Base-by-base conservation (phyloP, 2,113 vertebrate genomes). In the Lepidothrix coronata region DNA sequence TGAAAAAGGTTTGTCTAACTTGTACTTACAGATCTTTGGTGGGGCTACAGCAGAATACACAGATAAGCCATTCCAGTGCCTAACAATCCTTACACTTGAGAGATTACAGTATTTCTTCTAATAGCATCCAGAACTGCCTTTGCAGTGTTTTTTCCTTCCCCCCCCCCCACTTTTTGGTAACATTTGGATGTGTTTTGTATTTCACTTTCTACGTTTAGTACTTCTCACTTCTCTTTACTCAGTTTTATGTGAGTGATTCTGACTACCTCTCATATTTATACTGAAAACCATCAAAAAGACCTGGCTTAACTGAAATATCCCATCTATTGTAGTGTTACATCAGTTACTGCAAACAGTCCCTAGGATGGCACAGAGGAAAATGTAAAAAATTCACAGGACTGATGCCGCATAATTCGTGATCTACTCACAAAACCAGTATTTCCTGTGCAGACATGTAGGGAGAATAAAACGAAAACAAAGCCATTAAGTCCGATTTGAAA, bases 131-230 rank as follows among this genome's bases (percentile, higher is more conserved):
- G 18, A 77, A 30, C 28, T 57, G 37, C 54, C 28, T 75, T n/a
- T 80, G 22, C 12, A 63, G 44, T 15, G 14, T 3, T 49, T 43
- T 66, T 12, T 8, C 11, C 1, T 3, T 2, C 3, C 48, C 19
- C 24, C 3, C 4, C 27, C 41, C 19, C 24, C 3, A 4, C 18
- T 4, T 18, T 8, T 51, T 1, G 6, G 62, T 5, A 71, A 24
- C 44, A 74, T 33, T 7, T 76, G 30, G n/a, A 25, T 52, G 44
- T 27, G 14, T 4, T 33, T 85, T 58, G 37, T 51, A 43, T 39
- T 79, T 61, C 19, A 30, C 46, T 41, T 77, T 33, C 51, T 39
- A 57, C 39, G 33, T 44, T 84, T 16, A 27, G 44, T 30, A 41
- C 37, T 35, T 33, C 33, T 74, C 17, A 30, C 12, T 67, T 62